Percentiles rank a stretch among this genome's conserved stretches.
phyloP scores from a whole-genome alignment of 2,113 vertebrate genomes.

The Todiramphus chloris region DNA sequence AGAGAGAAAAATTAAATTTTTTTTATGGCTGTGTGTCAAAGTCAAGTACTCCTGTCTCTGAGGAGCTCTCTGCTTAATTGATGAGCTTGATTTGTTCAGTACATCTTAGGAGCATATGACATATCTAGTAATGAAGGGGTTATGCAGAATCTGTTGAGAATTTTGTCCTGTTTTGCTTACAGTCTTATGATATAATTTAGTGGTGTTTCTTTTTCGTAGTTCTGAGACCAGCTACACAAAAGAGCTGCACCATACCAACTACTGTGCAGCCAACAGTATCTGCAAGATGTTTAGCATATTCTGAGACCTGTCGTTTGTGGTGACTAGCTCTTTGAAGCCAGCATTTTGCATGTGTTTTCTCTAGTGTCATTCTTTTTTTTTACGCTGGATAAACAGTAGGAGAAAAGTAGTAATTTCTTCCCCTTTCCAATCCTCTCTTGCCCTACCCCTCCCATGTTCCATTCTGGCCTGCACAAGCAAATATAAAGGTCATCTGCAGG shows the following conservation, averaged over 20 bases:
- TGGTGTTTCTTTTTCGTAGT: accelerated
- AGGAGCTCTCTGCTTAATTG: background rate
- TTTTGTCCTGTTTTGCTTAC: background rate
- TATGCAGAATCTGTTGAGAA: background rate
- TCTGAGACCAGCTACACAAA: background rate
- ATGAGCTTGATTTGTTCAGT: background rate
- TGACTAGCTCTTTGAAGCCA: background rate
- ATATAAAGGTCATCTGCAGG: background rate
- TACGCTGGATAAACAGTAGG: background rate
- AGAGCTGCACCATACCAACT: background rate
- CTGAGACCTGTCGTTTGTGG: background rate
- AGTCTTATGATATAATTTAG: background rate
- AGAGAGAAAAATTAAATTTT: background rate
- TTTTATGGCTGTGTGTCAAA: background rate
- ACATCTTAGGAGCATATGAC: background rate
- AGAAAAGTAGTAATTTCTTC: background rate
- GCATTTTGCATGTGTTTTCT: background rate
- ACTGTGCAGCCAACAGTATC: background rate
- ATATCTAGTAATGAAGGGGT: background rate
- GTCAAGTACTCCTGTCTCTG: background rate
- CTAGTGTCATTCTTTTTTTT: background rate
- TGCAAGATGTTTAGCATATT: background rate
- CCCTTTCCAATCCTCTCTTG: background rate
- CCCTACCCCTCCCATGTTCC: no score
- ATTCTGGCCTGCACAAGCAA: background rate